Base-by-base conservation (phyloP, 1,140 invertebrate species). In the Idris sp. region DNA sequence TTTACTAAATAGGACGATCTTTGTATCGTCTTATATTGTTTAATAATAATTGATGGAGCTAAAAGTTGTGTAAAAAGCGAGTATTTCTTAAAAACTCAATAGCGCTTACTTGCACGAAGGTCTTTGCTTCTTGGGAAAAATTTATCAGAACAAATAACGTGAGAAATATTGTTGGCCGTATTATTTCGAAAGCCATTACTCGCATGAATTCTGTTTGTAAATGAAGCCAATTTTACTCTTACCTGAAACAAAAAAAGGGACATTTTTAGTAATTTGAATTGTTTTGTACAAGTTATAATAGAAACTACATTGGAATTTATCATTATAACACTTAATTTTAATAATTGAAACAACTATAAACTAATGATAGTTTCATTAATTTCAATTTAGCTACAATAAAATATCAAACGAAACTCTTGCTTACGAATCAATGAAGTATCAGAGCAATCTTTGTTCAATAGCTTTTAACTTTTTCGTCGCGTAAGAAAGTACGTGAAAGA, bases 161-260 rank as follows among this genome's bases (percentile, higher is more conserved):
- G 53, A 58, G 64, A 58, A 68, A 58, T 59, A 51, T 13, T 68
- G 9, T 49, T 19, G 35, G 43, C 35, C 25, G 41, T 36, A 36
- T 58, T 67, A 67, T 28, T 43, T 58, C 38, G 6, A 30, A 11
- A 44, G 16, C 41, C 51, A 58, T 58, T 58, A 68, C 41, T 41
- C 13, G 44, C 44, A 58, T 59, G 43, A 48, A 68, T 61, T 15
- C 35, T 10, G 31, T 10, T 51, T 36, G 7, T 0, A 48, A 64
- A 58, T 58, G 9, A 38, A 33, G 31, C 30, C 59, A 65, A 61
- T 51, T 30, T 40, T 49, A 30, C 14, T 38, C 46, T 72, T 71
- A 61, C 74, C 67, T 69, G 67, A 65, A 76, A 71, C 65, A 65
- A 59, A 59, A 59, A 64, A 49, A 16, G 30, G 9, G 31, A n/a